phyloP scores from a whole-genome alignment of 2,888 invertebrate species.

The Aporophyla lueneburgensis region DNA sequence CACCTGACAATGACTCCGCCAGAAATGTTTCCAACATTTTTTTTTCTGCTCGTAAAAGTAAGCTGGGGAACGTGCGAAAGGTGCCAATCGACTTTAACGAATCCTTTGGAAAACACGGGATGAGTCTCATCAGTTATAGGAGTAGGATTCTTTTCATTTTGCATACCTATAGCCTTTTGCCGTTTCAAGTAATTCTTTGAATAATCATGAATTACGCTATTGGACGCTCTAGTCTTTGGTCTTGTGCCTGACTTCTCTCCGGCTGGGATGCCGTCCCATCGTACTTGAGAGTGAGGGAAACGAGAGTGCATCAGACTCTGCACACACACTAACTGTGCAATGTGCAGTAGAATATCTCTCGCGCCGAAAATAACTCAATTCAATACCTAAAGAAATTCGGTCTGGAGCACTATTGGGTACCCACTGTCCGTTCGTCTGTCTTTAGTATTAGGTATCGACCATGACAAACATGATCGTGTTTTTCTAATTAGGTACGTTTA shows the following conservation, averaged over 20 bases:
- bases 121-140: neutral
- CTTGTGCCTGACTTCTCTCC: neutral
- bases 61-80: constrained; percentile 9
- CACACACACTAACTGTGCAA: neutral
- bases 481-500: neutral
- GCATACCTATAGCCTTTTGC: no score
- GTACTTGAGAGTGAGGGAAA: neutral
- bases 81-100: neutral
- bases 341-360: neutral
- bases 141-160: no score
- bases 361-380: no score
- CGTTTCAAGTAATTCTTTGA: neutral
- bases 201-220: neutral
- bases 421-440: neutral
- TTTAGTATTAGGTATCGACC: neutral
- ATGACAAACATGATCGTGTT: neutral
- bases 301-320: no score
- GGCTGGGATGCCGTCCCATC: no score
- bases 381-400: neutral
- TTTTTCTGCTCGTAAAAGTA: neutral
- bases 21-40: constrained; percentile 9
- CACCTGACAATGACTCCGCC: constrained; percentile 10
- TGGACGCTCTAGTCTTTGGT: neutral
- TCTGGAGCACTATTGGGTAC: neutral
- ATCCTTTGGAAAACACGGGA: constrained; percentile 12